These are phyloP conservation scores for Telenomus remus DNA, from an alignment of 1,140 invertebrate species.

Conservation along the genomic window DNA sequence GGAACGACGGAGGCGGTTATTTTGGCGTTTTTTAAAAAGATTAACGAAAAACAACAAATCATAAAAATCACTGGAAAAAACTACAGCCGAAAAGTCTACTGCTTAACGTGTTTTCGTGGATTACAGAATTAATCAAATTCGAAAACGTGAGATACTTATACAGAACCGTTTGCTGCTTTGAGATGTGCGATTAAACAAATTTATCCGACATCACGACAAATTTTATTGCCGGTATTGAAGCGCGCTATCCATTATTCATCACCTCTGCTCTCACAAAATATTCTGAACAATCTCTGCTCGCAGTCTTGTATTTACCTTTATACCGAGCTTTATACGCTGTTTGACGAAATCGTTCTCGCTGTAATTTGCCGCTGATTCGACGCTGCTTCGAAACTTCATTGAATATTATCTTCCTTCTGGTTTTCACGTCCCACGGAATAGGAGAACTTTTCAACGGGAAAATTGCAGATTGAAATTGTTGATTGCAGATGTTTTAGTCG, in stretches of 20 bases:
- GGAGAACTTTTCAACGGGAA: not conserved
- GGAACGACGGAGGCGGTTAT: too few relatives aligned
- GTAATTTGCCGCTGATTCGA: slow-evolving; percentile 47
- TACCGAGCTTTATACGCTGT: slow-evolving; percentile 22
- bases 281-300: slow-evolving; percentile 37
- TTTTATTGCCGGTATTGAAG: slow-evolving; percentile 65
- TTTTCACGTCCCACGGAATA: slow-evolving; percentile 4
- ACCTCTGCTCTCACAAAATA: slow-evolving; percentile 60
- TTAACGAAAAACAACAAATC: too few relatives aligned
- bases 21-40: too few relatives aligned
- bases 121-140: slow-evolving; percentile 47
- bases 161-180: slow-evolving; percentile 42
- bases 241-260: slow-evolving; percentile 74
- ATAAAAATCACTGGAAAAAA: too few relatives aligned
- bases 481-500: too few relatives aligned
- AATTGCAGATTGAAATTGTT: not conserved
- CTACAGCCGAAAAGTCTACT: too few relatives aligned
- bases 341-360: slow-evolving; percentile 51
- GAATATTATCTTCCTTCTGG: not conserved
- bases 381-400: slow-evolving; percentile 24
- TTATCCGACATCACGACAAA: slow-evolving; percentile 69
- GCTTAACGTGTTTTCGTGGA: slow-evolving; percentile 43
- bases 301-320: slow-evolving; percentile 41
- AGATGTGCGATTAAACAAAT: slow-evolving; percentile 70
- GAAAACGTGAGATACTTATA: slow-evolving; percentile 38